Evolutionary conservation across 2,888 invertebrate species (phyloP).

Genomic region (Lycophotia porphyrea): DNA sequence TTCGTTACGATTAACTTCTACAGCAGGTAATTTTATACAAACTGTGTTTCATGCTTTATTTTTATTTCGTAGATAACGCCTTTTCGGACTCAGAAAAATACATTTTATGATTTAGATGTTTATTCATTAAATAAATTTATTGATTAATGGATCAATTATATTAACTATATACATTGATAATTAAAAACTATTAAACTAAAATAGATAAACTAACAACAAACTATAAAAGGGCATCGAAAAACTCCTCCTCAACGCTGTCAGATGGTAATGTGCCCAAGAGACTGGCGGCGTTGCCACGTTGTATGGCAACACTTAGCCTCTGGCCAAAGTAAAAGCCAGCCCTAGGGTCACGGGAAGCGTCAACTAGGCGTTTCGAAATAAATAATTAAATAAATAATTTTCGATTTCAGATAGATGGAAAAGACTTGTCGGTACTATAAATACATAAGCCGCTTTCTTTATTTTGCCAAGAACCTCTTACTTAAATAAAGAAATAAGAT

Average conservation of each 20-base stretch:
- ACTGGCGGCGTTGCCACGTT: no score
- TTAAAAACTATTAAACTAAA: no score
- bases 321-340: no score
- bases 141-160: no score
- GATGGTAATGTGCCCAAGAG: no score
- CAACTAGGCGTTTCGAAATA: no score
- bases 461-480: conserved; percentile 11
- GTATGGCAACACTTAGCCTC: no score
- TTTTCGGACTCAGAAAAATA: not conserved
- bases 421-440: not conserved
- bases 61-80: not conserved
- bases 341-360: no score
- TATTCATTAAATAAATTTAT: conserved; percentile 12
- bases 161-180: no score
- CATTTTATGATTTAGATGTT: not conserved
- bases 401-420: not conserved
- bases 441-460: conserved; percentile 17
- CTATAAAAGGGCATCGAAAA: no score
- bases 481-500: conserved; percentile 20
- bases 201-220: no score
- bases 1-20: not conserved
- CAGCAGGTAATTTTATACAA: not conserved
- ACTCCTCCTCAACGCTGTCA: no score
- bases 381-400: conserved; percentile 8
- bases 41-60: not conserved